Evolutionary conservation across 2,797 vertebrate genomes (phyloP), one percentile per base, ranked within the genome.

Genomic region (Simalia tracyae): DNA sequence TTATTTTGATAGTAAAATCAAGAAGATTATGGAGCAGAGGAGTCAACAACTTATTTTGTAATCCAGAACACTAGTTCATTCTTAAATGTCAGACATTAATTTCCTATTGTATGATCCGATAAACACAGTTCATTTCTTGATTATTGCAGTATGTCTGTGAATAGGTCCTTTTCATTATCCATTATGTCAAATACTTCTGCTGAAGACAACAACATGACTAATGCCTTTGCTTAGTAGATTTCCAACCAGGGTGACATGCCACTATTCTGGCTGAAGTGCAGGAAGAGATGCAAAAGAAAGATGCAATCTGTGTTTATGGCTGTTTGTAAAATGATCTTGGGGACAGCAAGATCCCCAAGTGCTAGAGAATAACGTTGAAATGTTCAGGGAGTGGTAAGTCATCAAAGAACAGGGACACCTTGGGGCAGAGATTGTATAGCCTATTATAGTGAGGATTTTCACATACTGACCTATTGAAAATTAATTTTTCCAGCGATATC

Each of bases 11-110:
- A 93, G 84, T 93, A 95, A 91, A 94, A 93, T 46, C 42, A 93
- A 64, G 81, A 76, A 93, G 93, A 90, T 95, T 36, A 95, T 95
- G 87, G 19, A n/a, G 90, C 87, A 92, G 86, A 76, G 89, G 95
- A 95, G 92, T 92, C 94, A 95, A 96, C 88, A 92, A 94, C 63
- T 95, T 81, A 93, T 91, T 31, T 56, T 93, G 15, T 57, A 93
- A 89, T 31, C 42, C 90, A 93, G 95, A 59, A 94, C 93, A 84
- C 87, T 93, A 94, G 64, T 91, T 95, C 93, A 94, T 92, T 89
- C 93, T 3, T 0, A 90, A 87, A 87, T 93, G 68, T 92, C 85
- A 90, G 66, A 64, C 66, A n/a, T 89, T 91, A 86, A 59, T 94
- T 54, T 95, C 86, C 91, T 91, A 90, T 6, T 95, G 22, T 96